phyloP scores from a whole-genome alignment of 2,797 vertebrate species.

The Coreius guichenoti region DNA sequence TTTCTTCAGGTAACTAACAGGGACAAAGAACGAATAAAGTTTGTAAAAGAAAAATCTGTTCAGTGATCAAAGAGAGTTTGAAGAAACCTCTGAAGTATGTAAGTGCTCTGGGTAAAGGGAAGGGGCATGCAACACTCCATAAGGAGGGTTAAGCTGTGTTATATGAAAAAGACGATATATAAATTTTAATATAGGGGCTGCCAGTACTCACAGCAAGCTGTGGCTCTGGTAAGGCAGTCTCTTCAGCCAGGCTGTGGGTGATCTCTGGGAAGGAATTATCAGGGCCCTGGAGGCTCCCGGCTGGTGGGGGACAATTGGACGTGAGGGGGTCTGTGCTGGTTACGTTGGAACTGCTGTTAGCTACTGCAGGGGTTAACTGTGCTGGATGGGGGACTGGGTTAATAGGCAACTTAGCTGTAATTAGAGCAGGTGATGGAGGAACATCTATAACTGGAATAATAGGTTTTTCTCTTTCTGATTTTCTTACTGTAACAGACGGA shows the following conservation, averaged over 20 bases:
- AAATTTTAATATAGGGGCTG: constrained; percentile 29
- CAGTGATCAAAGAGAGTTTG: not conserved
- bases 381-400: not conserved
- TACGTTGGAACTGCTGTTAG: not conserved
- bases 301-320: constrained; percentile 6
- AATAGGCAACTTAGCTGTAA: not conserved
- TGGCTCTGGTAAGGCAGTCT: constrained; percentile 51
- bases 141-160: constrained; percentile 1
- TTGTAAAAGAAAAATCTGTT: not conserved
- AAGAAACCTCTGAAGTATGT: not conserved
- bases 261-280: constrained; percentile 44
- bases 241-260: constrained; percentile 49
- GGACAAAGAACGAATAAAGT: not conserved
- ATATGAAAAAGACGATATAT: constrained; percentile 6
- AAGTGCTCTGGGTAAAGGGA: not conserved
- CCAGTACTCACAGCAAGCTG: constrained; percentile 65
- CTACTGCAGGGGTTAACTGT: constrained; percentile 9
- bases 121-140: constrained; percentile 28
- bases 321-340: constrained; percentile 8
- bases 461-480: not conserved
- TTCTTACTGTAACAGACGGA: not conserved
- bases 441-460: not conserved
- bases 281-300: constrained; percentile 23
- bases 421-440: not conserved
- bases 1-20: not conserved